Evolutionary conservation across 2,797 vertebrate species (phyloP).

Genomic region (Coregonus suidteri): DNA sequence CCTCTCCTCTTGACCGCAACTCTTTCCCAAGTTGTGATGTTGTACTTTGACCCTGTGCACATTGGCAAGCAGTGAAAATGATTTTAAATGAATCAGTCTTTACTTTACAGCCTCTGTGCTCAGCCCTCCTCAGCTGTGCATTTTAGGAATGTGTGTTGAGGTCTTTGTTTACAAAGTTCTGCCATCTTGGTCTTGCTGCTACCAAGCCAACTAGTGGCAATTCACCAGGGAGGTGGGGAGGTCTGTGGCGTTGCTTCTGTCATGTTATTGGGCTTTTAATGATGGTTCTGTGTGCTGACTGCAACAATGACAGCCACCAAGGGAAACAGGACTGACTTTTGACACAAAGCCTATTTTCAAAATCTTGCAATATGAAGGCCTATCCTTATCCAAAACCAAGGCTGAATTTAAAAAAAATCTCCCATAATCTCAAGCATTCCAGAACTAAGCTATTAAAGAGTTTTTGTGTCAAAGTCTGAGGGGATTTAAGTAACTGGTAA

Average conservation of each 20-base stretch:
- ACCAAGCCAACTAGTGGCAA: constrained; percentile 66
- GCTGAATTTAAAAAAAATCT: constrained; percentile 10
- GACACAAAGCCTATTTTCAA: background rate
- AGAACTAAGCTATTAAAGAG: constrained; percentile 64
- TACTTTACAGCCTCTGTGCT: constrained; percentile 24
- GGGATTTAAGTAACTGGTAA: constrained; percentile 44
- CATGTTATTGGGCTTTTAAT: constrained; percentile 16
- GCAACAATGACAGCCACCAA: background rate
- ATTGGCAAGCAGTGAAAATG: constrained; percentile 67
- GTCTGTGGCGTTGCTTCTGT: constrained; percentile 36
- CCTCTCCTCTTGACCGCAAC: no score
- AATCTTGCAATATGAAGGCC: background rate
- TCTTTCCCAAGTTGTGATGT: background rate
- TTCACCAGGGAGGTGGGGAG: constrained; percentile 56
- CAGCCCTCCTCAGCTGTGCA: constrained; percentile 36
- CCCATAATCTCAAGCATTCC: constrained; percentile 61
- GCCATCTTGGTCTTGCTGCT: constrained; percentile 65
- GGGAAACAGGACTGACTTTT: background rate
- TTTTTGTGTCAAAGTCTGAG: constrained; percentile 72
- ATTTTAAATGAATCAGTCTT: constrained; percentile 59
- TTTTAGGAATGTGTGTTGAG: constrained; percentile 77
- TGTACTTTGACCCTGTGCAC: constrained; percentile 75
- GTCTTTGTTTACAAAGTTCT: constrained; percentile 69
- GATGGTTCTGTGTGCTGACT: background rate
- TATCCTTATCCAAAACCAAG: background rate